Percentiles rank a stretch among this genome's conserved stretches.
Evolutionary conservation across 2,888 invertebrate species (phyloP).

Genomic region (Helobdella robusta): DNA sequence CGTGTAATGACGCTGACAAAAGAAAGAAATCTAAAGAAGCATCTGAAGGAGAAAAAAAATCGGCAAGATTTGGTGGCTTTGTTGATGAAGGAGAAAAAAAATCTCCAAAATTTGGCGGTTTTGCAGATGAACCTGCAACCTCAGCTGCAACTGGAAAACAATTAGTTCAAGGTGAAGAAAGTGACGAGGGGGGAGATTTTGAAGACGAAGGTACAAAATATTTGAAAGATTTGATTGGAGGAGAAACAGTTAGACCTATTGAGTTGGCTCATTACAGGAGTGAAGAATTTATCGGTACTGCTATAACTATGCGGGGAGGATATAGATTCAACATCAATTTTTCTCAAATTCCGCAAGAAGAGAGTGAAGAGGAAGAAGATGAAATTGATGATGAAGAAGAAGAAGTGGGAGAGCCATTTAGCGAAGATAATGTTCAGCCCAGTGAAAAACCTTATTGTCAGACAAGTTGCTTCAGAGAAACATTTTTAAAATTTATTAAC

Average conservation of each 20-base stretch:
- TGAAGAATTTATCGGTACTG: conserved; percentile 11
- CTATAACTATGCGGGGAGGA: conserved; percentile 18
- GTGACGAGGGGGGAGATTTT: background rate
- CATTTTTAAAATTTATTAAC: conserved; percentile 5
- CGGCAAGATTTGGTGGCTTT: too few species aligned
- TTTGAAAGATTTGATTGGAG: conserved; percentile 9
- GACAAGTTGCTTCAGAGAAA: background rate
- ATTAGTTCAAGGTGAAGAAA: background rate
- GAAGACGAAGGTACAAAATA: background rate
- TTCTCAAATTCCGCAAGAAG: background rate
- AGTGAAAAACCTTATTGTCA: background rate
- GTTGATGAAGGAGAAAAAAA: too few species aligned
- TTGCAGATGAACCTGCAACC: too few species aligned
- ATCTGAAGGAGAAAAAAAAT: too few species aligned
- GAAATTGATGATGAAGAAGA: background rate
- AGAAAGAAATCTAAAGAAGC: too few species aligned
- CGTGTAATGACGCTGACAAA: too few species aligned
- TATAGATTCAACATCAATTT: conserved; percentile 22
- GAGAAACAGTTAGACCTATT: conserved; percentile 6
- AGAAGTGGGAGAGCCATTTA: background rate
- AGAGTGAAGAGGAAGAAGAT: background rate
- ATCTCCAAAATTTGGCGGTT: too few species aligned
- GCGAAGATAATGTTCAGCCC: background rate
- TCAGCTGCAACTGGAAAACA: too few species aligned
- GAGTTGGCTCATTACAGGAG: conserved; percentile 20